Base-by-base conservation (phyloP, 1,140 invertebrate genomes). In the Lepidurus packardi region DNA sequence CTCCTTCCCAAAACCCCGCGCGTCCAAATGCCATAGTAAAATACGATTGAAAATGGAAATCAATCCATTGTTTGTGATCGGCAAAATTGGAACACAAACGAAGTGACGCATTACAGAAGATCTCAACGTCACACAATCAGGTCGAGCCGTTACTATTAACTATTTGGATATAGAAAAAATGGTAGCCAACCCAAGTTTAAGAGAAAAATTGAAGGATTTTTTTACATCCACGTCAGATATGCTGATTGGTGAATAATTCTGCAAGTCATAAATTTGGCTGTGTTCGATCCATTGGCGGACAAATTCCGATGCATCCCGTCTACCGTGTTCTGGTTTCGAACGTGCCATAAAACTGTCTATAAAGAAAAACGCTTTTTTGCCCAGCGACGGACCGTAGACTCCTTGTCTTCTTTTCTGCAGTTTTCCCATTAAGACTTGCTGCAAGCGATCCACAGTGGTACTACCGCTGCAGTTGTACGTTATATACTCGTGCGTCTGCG, bases 361-460 rank as follows among this genome's bases (percentile, higher is more conserved):
- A 84, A 98, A 98, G 41, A 97, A 89, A 13, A 98, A 91, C 86
- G 92, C 91, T 81, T 91, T 91, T 84, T 94, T 97, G 1, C 94
- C 94, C 21, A 96, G 53, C 5, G 73, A 74, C 34, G 79, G 73
- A 73, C 75, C 43, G 45, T 73, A 77, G 16, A 79, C 79, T 84
- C 85, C 95, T 88, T 97, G 97, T 78, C 94, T 89, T 79, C 96
- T 88, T 84, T 96, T 97, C 84, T 98, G 95, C 77, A 98, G 85
- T 85, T 97, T 97, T 16, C 90, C 91, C 95, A 98, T 97, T 74
- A 98, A 94, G 74, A 97, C 95, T 83, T 97, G 94, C 86, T 98
- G 96, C 0, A 94, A 96, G 85, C 95, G 93, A 86, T 94, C 96
- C 13, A 95, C 94, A 41, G 92, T 93, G 0, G 96, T 97, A 87